phyloP scores from a whole-genome alignment of 1,140 invertebrate genomes.

The Hylyphantes graminicola region DNA sequence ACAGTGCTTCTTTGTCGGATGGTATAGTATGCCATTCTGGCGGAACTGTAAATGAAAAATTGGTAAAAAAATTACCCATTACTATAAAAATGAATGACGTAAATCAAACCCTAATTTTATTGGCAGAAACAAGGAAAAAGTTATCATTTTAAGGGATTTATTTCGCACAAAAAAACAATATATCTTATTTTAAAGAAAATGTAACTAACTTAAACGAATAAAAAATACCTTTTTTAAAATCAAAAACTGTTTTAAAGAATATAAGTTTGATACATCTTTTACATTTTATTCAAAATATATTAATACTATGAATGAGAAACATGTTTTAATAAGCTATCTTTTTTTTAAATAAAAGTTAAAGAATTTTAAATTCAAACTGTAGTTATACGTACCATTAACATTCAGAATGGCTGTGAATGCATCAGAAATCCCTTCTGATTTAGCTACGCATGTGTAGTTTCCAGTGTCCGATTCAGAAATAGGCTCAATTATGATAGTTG shows the following conservation, averaged over 20 bases:
- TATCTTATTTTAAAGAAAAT: too few relatives aligned
- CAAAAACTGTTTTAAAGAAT: too few relatives aligned
- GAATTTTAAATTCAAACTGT: not conserved
- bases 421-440: slow-evolving; percentile 41
- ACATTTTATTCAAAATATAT: too few relatives aligned
- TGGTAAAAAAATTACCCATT: not conserved
- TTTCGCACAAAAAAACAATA: too few relatives aligned
- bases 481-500: slow-evolving; percentile 43
- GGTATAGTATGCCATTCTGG: slow-evolving; percentile 28
- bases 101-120: too few relatives aligned
- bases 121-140: too few relatives aligned
- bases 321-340: not conserved
- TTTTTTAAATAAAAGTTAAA: not conserved
- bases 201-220: too few relatives aligned
- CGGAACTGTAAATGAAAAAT: slow-evolving; percentile 24
- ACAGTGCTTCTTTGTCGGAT: slow-evolving; percentile 25
- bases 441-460: slow-evolving; percentile 43
- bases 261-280: too few relatives aligned
- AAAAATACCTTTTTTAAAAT: too few relatives aligned
- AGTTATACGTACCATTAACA: slow-evolving; percentile 32
- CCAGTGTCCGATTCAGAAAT: slow-evolving; percentile 46
- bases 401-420: not conserved
- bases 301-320: not conserved
- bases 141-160: too few relatives aligned
- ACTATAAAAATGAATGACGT: too few relatives aligned